Evolutionary conservation across 2,888 invertebrate species (phyloP).

Genomic region (Chalcis sispes): DNA sequence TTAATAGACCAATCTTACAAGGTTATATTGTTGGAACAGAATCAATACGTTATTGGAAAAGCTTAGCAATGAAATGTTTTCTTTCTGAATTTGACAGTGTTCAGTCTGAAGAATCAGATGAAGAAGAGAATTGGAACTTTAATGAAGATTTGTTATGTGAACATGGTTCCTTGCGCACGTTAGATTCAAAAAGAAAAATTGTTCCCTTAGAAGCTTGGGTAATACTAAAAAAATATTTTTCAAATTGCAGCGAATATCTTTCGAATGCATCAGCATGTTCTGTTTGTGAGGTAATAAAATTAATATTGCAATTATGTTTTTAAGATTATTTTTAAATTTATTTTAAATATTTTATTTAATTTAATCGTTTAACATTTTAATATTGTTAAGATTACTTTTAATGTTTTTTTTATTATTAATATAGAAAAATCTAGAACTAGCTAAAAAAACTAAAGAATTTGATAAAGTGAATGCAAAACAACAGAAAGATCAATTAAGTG

Average conservation of each 20-base stretch:
- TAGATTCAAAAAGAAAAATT: slow-evolving; percentile 74
- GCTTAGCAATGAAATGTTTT: slow-evolving; percentile 74
- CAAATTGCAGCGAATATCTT: slow-evolving; percentile 73
- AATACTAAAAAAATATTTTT: slow-evolving; percentile 77
- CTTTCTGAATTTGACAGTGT: slow-evolving; percentile 60
- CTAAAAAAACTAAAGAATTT: slow-evolving; percentile 69
- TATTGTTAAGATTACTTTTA: not conserved
- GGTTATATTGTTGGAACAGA: slow-evolving; percentile 78
- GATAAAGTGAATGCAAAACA: slow-evolving; percentile 71
- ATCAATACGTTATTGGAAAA: slow-evolving; percentile 78
- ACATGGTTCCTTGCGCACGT: slow-evolving; percentile 75
- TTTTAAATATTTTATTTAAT: slow-evolving; percentile 7
- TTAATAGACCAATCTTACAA: slow-evolving; percentile 61
- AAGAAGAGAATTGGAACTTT: slow-evolving; percentile 74
- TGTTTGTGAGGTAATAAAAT: slow-evolving; percentile 69
- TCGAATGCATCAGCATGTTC: slow-evolving; percentile 69
- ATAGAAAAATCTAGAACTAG: slow-evolving; percentile 68
- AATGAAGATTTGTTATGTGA: slow-evolving; percentile 79
- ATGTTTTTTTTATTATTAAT: not conserved
- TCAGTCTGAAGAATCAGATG: slow-evolving; percentile 61
- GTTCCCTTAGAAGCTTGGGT: slow-evolving; percentile 78
- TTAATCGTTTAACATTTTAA: not conserved
- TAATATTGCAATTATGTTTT: slow-evolving; percentile 3
- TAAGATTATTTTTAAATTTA: too few species aligned
- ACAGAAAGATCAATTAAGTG: slow-evolving; percentile 69